A percentile compares a stretch with the other conserved stretches of the same genome.
Conservation (phyloP, 2,113 vertebrate genomes). For the Formicarius rufipectus region DNA sequence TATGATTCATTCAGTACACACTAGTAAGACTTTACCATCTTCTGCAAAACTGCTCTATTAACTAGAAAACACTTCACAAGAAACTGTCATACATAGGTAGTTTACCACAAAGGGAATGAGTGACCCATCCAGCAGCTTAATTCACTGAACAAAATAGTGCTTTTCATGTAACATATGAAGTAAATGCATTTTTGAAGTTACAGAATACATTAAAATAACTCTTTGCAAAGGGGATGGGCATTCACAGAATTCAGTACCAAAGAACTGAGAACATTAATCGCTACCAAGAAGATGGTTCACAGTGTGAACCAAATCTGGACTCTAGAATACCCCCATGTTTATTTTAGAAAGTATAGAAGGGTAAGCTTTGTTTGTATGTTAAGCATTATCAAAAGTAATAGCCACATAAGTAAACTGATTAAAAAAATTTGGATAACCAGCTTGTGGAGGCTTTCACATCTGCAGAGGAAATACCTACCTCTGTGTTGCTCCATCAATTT, state of each 20-base stretch:
- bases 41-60: neutral
- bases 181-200: neutral
- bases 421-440: neutral
- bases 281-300: neutral
- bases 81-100: neutral
- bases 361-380: neutral
- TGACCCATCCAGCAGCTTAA: neutral
- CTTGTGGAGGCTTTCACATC: neutral
- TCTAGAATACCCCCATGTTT: neutral
- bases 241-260: neutral
- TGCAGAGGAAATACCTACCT: neutral
- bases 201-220: neutral
- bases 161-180: neutral
- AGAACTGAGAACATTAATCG: neutral
- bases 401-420: neutral
- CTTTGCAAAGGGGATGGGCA: neutral
- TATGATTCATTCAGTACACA: neutral
- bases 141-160: neutral
- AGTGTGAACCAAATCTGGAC: neutral
- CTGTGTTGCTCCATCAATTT: neutral
- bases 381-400: neutral
- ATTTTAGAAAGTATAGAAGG: neutral
- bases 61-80: neutral
- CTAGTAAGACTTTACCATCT: neutral
- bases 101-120: neutral